Conservation (phyloP, 2,888 invertebrate genomes). For the Pharmacophagus antenor region DNA sequence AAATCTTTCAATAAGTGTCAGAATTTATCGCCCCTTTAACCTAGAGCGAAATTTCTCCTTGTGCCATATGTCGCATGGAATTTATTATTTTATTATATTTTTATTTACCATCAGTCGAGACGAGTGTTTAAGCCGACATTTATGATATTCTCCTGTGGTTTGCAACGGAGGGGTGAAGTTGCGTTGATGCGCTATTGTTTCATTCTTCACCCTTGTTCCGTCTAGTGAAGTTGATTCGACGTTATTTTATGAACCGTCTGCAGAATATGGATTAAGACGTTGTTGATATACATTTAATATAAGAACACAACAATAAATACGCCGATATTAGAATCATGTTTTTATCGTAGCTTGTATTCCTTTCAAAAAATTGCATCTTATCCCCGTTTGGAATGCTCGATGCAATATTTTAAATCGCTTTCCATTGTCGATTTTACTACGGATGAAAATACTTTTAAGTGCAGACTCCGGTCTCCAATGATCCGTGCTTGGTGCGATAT, state of each 20-base stretch:
- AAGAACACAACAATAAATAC: neutral
- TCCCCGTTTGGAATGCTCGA: constrained; percentile 33
- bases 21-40: constrained; percentile 33
- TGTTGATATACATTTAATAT: neutral
- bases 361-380: constrained; percentile 24
- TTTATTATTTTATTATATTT: constrained; percentile 80
- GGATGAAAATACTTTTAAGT: constrained; percentile 64
- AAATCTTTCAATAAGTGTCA: constrained; percentile 34
- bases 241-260: constrained; percentile 31
- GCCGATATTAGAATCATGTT: constrained; percentile 14
- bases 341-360: constrained; percentile 13
- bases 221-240: constrained; percentile 64
- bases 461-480: constrained; percentile 57
- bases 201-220: constrained; percentile 68
- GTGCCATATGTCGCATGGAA: constrained; percentile 73
- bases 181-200: constrained; percentile 71
- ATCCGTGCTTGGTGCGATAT: constrained; percentile 57
- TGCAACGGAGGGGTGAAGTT: constrained; percentile 59
- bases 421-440: constrained; percentile 53
- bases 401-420: constrained; percentile 61
- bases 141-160: constrained; percentile 79
- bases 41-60: constrained; percentile 45
- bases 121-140: constrained; percentile 79
- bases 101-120: constrained; percentile 76
- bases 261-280: constrained; percentile 4